Conservation (phyloP, 23 tunicate species). For the Trididemnum nubilum region DNA sequence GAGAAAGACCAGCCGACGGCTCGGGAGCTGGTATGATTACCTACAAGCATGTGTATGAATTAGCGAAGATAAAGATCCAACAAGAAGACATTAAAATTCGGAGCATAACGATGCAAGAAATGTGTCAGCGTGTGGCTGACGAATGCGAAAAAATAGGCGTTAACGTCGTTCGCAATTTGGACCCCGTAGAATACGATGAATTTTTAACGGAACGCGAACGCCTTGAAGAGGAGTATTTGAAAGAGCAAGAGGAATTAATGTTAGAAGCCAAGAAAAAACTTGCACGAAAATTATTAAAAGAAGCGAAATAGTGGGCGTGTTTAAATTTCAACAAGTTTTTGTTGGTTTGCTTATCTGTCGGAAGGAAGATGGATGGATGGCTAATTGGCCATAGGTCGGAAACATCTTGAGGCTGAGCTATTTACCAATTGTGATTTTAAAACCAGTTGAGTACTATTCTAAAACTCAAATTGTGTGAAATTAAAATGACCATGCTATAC, state of each 20-base stretch:
- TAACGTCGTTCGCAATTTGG: slow-evolving; percentile 48
- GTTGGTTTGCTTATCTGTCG: neutral
- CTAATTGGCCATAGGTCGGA: neutral
- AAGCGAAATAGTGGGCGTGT: slow-evolving; percentile 22
- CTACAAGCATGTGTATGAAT: slow-evolving; percentile 86
- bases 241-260: slow-evolving; percentile 44
- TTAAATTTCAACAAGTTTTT: neutral
- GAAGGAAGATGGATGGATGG: neutral
- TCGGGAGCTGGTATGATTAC: slow-evolving; percentile 66
- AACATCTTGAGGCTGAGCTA: too few species aligned
- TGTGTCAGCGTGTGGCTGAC: slow-evolving; percentile 54
- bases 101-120: slow-evolving; percentile 43
- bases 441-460: too few species aligned
- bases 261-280: slow-evolving; percentile 65
- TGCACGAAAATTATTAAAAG: slow-evolving; percentile 32
- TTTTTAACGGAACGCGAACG: slow-evolving; percentile 44
- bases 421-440: too few species aligned
- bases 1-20: slow-evolving; percentile 15
- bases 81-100: slow-evolving; percentile 77
- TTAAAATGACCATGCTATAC: too few species aligned
- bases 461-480: too few species aligned
- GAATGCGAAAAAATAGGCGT: slow-evolving; percentile 49
- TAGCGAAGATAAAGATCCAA: slow-evolving; percentile 76
- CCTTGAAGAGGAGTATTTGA: slow-evolving; percentile 34
- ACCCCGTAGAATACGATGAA: slow-evolving; percentile 70